Base-by-base conservation (phyloP, 2,888 invertebrate species). In the Drosophila mayaguana region DNA sequence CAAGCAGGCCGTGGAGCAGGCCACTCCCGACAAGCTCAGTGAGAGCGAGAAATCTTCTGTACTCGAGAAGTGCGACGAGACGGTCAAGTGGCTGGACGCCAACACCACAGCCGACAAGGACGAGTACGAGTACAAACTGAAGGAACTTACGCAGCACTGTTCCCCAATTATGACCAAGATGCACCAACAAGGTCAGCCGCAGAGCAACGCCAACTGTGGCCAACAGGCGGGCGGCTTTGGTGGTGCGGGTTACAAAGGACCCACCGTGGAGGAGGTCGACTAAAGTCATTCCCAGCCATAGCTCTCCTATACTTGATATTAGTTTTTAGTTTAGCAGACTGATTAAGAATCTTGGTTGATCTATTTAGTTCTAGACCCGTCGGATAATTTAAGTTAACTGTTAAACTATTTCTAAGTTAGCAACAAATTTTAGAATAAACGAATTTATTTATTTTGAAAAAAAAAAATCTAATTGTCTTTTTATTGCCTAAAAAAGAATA, bases 241-340 rank as follows among this genome's bases (percentile, higher is more conserved):
- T 14, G 20, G 43, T 45, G 43, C 43, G 20, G 20, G 43, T 7
- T 45, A 22, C 56, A 90, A 95, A 2, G 90, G 92, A 16, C 92
- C 91, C 59, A 91, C 91, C 1, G 91, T 91, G 11, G 92, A 92
- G 66, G 92, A 91, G 77, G 91, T 90, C 2, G 92, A 91, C 68
- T 92, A 91, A 89, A 48, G 12, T 9, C 8, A 43, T 55, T 63
- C 60, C 32, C 45, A 48, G 12, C 22, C n/a, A 51, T 34, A 18
- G 12, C 16, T 34, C 16, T 34, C 32, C 51, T 43, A 54, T 25
- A 67, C 25, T 22, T 18, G 51, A 34, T 51, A 34, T 32, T 55
- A 55, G 32, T 28, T 22, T 54, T 65, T 28, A 28, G 54, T 54
- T 65, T 2, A 8, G 5, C 36, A 40, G 69, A 63, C 77, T 73